Conservation (phyloP, 2,797 vertebrate genomes). For the Chaunax sp. region DNA sequence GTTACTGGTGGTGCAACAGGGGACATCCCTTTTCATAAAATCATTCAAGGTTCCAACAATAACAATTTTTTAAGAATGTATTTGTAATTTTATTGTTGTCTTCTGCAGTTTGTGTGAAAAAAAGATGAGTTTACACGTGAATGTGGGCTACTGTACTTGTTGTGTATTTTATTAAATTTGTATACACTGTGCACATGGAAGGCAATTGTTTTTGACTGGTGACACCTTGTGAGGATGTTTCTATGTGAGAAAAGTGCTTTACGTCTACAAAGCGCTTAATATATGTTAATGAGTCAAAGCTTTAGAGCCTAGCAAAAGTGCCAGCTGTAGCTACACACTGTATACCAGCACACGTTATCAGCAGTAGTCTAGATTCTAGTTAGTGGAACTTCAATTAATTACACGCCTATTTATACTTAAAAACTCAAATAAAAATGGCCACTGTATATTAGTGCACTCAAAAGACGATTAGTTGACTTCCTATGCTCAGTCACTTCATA, state of each 20-base stretch:
- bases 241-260: conserved; percentile 59
- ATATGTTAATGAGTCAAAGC: conserved; percentile 59
- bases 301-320: conserved; percentile 43
- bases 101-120: conserved; percentile 98
- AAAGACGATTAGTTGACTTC: conserved; percentile 61
- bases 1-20: conserved; percentile 91
- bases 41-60: conserved; percentile 93
- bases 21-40: conserved; percentile 90
- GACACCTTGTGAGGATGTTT: conserved; percentile 59
- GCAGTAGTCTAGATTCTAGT: conserved; percentile 49
- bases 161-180: conserved; percentile 99
- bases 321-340: conserved; percentile 49
- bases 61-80: conserved; percentile 97
- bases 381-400: conserved; percentile 37
- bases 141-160: conserved; percentile 95
- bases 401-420: conserved; percentile 65
- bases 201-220: conserved; percentile 91
- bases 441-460: conserved; percentile 68
- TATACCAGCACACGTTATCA: conserved; percentile 57
- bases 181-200: conserved; percentile 97
- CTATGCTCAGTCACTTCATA: conserved; percentile 53
- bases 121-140: conserved; percentile 99
- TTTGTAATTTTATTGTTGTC: conserved; percentile 98
- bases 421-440: conserved; percentile 66
- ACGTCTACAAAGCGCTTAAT: conserved; percentile 63